phyloP scores from a whole-genome alignment of 2,888 invertebrate genomes.

The Diaphora mendica region DNA sequence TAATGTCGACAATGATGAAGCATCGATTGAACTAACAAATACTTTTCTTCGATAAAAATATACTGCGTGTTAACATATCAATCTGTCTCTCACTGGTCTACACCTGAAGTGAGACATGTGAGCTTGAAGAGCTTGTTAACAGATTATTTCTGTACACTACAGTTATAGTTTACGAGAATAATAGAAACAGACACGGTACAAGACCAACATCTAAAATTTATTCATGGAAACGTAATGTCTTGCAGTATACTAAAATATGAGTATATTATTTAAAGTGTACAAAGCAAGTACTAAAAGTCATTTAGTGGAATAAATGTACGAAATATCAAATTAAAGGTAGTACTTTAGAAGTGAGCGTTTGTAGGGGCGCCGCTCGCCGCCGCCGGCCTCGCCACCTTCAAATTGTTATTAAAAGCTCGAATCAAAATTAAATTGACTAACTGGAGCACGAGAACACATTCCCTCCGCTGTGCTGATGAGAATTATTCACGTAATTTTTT shows the following conservation, averaged over 20 bases:
- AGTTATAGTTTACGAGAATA: too few relatives aligned
- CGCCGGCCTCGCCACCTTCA: slow-evolving; percentile 19
- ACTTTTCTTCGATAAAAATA: too few relatives aligned
- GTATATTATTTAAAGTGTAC: slow-evolving; percentile 11
- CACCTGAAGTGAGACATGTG: too few relatives aligned
- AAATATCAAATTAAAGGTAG: slow-evolving; percentile 31
- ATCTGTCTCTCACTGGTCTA: too few relatives aligned
- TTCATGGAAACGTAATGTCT: too few relatives aligned
- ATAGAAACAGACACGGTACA: too few relatives aligned
- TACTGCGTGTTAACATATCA: too few relatives aligned
- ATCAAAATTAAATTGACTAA: slow-evolving; percentile 34
- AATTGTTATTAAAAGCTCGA: slow-evolving; percentile 38
- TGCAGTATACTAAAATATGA: not conserved
- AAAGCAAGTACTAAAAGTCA: slow-evolving; percentile 25
- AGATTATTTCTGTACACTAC: too few relatives aligned
- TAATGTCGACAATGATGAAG: not conserved
- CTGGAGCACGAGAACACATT: slow-evolving; percentile 13
- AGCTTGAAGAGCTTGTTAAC: too few relatives aligned
- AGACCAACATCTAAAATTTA: too few relatives aligned
- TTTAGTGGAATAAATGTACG: slow-evolving; percentile 28
- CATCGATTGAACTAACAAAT: not conserved
- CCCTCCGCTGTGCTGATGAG: not conserved
- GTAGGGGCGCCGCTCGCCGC: slow-evolving; percentile 8
- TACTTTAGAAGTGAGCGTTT: not conserved
- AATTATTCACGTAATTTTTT: not conserved